phyloP scores from a whole-genome alignment of 1,140 invertebrate genomes.

The Microplitis mediator region DNA sequence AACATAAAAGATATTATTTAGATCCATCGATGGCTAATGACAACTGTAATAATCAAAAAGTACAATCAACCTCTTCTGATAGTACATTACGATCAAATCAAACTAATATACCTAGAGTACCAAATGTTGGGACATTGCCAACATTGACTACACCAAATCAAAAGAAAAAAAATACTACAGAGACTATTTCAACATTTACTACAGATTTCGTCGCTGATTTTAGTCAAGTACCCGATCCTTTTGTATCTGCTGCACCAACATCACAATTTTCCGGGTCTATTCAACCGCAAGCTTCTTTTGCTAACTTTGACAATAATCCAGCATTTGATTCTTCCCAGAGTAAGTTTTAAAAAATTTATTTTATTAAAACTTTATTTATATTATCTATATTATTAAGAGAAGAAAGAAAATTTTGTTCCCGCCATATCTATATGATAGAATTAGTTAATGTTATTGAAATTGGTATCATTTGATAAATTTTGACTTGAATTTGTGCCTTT shows the following conservation, averaged over 20 bases:
- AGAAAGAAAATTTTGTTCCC: too few species aligned
- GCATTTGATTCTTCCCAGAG: slow-evolving; percentile 68
- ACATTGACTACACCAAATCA: slow-evolving; percentile 36
- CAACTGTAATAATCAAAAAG: slow-evolving; percentile 47
- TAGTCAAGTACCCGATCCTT: slow-evolving; percentile 62
- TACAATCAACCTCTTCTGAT: slow-evolving; percentile 38
- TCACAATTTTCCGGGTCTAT: slow-evolving; percentile 46
- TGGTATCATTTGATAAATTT: too few species aligned
- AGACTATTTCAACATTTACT: slow-evolving; percentile 51
- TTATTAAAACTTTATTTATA: slow-evolving; percentile 14
- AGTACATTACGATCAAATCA: slow-evolving; percentile 34
- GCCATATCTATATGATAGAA: too few species aligned
- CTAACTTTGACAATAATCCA: slow-evolving; percentile 76
- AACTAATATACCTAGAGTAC: slow-evolving; percentile 48
- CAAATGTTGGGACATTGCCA: slow-evolving; percentile 40
- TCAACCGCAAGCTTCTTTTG: slow-evolving; percentile 65
- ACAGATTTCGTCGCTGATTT: slow-evolving; percentile 71
- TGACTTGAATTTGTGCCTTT: too few species aligned
- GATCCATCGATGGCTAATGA: slow-evolving; percentile 66
- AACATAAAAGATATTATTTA: slow-evolving; percentile 82
- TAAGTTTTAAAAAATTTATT: slow-evolving; percentile 36
- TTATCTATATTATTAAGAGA: too few species aligned
- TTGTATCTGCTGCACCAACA: slow-evolving; percentile 40
- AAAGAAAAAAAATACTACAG: slow-evolving; percentile 35
- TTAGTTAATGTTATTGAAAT: too few species aligned